phyloP scores from a whole-genome alignment of 1,140 invertebrate genomes.

The Zelostemma sp. region DNA sequence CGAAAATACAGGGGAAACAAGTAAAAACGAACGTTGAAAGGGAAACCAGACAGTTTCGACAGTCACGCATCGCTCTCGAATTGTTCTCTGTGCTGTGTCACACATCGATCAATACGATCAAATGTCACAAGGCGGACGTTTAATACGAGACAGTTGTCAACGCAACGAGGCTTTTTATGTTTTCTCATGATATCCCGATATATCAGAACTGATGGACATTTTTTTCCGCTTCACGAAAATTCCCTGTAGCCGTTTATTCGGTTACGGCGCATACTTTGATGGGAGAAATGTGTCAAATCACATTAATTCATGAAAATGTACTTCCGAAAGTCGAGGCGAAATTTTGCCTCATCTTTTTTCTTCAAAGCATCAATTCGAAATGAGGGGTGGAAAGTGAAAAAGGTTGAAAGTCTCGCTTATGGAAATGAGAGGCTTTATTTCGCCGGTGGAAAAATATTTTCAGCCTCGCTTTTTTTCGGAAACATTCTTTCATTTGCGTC shows the following conservation, averaged over 20 bases:
- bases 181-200: constrained; percentile 22
- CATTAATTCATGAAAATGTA: too few species aligned
- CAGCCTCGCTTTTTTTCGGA: not conserved
- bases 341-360: too few species aligned
- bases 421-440: not conserved
- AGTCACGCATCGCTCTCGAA: constrained; percentile 28
- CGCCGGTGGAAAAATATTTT: not conserved
- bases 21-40: constrained; percentile 38
- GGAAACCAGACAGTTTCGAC: constrained; percentile 36
- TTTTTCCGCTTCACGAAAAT: too few species aligned
- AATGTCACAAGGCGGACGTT: constrained; percentile 40
- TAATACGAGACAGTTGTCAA: constrained; percentile 47
- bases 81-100: constrained; percentile 29
- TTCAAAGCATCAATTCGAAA: too few species aligned
- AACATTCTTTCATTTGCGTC: constrained; percentile 12
- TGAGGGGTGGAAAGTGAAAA: too few species aligned
- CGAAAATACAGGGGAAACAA: constrained; percentile 25
- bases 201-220: constrained; percentile 35
- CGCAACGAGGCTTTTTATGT: constrained; percentile 33
- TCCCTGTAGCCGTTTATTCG: too few species aligned
- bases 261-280: too few species aligned
- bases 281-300: too few species aligned
- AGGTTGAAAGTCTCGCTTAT: not conserved
- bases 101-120: constrained; percentile 49
- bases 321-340: too few species aligned